Evolutionary conservation across 1,140 invertebrate species (phyloP).

Genomic region (Lutraria rhynchaena): DNA sequence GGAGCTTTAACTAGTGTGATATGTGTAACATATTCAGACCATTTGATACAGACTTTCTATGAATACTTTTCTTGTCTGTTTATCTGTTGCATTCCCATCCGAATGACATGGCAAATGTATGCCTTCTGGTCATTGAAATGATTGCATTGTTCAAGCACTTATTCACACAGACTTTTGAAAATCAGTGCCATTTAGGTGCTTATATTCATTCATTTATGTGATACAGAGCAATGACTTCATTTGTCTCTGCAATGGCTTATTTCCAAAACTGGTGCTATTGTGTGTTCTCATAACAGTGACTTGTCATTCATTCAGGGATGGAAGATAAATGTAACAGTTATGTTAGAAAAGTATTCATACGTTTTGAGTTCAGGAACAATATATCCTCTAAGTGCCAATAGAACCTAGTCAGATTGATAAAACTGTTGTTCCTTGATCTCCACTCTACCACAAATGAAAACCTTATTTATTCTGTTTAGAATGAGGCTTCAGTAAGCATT

Average conservation of each 20-base stretch:
- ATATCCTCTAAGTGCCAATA: conserved; percentile 30
- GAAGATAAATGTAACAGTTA: too few relatives aligned
- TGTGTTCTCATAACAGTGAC: background rate
- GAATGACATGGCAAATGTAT: background rate
- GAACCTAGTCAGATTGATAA: conserved; percentile 26
- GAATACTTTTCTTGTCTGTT: background rate
- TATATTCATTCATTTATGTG: too few relatives aligned
- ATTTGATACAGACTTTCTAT: conserved; percentile 10
- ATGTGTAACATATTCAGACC: conserved; percentile 23
- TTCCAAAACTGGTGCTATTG: conserved; percentile 15
- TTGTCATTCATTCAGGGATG: too few relatives aligned
- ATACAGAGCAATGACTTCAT: too few relatives aligned
- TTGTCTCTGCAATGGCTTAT: background rate
- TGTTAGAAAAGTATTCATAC: too few relatives aligned
- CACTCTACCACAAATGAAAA: too few relatives aligned
- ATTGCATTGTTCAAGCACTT: background rate
- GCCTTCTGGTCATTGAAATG: background rate
- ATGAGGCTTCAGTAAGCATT: too few relatives aligned
- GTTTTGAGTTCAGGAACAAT: background rate
- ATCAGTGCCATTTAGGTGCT: too few relatives aligned
- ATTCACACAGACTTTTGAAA: too few relatives aligned
- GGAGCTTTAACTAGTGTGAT: conserved; percentile 52
- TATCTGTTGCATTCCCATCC: too few relatives aligned
- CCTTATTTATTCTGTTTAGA: too few relatives aligned
- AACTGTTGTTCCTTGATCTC: too few relatives aligned